Evolutionary conservation across 1,140 invertebrate genomes (phyloP).

Genomic region (Brachionus asplanchnoidis): DNA sequence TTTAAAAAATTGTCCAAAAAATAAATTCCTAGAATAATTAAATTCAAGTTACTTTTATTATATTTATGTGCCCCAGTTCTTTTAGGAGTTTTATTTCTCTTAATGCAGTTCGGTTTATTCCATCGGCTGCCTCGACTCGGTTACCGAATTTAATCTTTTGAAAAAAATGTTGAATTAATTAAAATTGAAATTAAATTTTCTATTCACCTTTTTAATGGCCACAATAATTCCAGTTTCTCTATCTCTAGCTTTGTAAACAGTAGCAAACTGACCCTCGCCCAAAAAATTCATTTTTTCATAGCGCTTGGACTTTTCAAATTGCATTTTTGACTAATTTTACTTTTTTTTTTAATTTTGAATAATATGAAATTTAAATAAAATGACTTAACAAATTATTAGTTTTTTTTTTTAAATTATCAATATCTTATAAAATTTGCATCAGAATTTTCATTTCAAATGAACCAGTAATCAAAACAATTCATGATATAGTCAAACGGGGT

Average conservation of each 20-base stretch:
- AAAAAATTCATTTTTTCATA: slow-evolving; percentile 41
- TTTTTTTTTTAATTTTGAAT: background rate
- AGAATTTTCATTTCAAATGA: too few species aligned
- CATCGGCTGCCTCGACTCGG: slow-evolving; percentile 85
- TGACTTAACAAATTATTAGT: background rate
- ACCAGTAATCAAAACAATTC: too few species aligned
- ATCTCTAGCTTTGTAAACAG: slow-evolving; percentile 94
- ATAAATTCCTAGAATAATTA: background rate
- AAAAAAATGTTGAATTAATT: slow-evolving; percentile 83
- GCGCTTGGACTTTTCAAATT: slow-evolving; percentile 14
- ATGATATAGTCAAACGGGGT: too few species aligned
- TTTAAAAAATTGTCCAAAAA: slow-evolving; percentile 46
- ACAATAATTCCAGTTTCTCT: slow-evolving; percentile 74
- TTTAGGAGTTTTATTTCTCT: slow-evolving; percentile 96
- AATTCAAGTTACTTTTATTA: slow-evolving; percentile 69
- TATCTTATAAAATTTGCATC: too few species aligned
- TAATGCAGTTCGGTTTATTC: slow-evolving; percentile 93
- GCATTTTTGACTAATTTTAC: slow-evolving; percentile 16
- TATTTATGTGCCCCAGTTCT: slow-evolving; percentile 87
- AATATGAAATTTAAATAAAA: background rate
- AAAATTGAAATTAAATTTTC: slow-evolving; percentile 81
- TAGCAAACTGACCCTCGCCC: slow-evolving; percentile 71
- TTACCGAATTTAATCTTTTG: slow-evolving; percentile 87
- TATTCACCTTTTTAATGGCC: slow-evolving; percentile 86
- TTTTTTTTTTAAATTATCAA: background rate